phyloP scores from a whole-genome alignment of 2,113 vertebrate genomes.

The human (Homo sapiens) region GRCh38 chr4:152740001-152740500 shows the following conservation, averaged over 20 bases:
- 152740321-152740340: neutral
- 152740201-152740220: neutral
- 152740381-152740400: neutral
- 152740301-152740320: neutral
- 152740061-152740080: neutral
- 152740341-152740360: neutral
- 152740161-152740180: neutral
- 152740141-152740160: neutral
- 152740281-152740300: neutral
- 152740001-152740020: neutral
- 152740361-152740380: neutral
- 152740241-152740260: neutral
- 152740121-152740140: neutral
- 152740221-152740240: neutral
- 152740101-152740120: neutral
- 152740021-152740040: neutral
- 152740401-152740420: neutral
- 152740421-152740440: neutral
- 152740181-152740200: neutral
- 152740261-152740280: neutral
- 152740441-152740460: neutral
- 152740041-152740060: neutral
- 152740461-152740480: neutral
- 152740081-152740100: neutral
- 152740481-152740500: conserved; percentile 5